Evolutionary conservation across 1,140 invertebrate species (phyloP).

Genomic region (Temnothorax nylanderi): DNA sequence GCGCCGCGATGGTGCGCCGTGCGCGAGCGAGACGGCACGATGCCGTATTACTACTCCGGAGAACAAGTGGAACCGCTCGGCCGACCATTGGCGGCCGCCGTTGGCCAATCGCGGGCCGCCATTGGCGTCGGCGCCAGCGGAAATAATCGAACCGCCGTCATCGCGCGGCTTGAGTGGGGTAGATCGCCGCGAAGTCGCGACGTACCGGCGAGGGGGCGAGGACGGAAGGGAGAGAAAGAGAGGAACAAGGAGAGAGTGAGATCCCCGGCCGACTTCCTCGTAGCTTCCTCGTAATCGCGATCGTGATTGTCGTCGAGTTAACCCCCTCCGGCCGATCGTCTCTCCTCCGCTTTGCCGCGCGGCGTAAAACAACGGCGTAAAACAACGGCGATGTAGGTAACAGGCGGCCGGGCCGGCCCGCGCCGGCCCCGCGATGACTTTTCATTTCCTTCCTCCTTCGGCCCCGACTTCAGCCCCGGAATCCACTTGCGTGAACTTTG

Average conservation of each 20-base stretch:
- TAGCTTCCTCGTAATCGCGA: constrained; percentile 78
- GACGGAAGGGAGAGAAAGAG: constrained; percentile 36
- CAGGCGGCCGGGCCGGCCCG: neutral
- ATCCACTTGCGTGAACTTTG: constrained; percentile 11
- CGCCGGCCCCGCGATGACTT: neutral
- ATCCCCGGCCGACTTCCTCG: constrained; percentile 76
- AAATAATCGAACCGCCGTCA: constrained; percentile 81
- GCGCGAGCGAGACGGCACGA: neutral
- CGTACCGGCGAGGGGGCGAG: too few relatives aligned
- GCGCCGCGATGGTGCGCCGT: neutral
- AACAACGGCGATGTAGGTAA: neutral
- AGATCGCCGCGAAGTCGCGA: constrained; percentile 14
- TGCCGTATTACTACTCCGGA: neutral
- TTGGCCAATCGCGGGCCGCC: neutral
- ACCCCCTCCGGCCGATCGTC: constrained; percentile 46
- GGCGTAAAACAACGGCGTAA: neutral
- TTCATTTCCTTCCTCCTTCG: constrained; percentile 3
- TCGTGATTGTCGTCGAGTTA: constrained; percentile 67
- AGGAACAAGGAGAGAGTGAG: constrained; percentile 59
- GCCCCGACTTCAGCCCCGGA: neutral
- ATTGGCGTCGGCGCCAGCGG: constrained; percentile 66
- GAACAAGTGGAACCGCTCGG: constrained; percentile 3
- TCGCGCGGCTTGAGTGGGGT: constrained; percentile 49
- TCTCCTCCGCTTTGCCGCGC: constrained; percentile 8
- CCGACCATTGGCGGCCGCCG: neutral